These are phyloP conservation scores for Norana najaformis DNA, from an alignment of 2,888 invertebrate species.

Conservation along the genomic window DNA sequence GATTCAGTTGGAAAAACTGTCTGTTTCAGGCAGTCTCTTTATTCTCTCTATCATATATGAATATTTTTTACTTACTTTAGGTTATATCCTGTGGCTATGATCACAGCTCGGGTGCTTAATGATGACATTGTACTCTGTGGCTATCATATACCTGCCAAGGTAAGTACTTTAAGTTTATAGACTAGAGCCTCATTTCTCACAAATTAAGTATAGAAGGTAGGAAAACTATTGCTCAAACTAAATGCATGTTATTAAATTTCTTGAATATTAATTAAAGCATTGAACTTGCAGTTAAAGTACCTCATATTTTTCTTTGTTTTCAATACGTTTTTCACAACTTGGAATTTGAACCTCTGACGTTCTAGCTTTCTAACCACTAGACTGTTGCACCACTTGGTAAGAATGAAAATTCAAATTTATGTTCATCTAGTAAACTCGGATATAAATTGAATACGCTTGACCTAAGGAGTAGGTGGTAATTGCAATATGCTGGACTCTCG, in stretches of 20 bases:
- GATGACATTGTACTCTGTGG: constrained; percentile 41
- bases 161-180: constrained; percentile 8
- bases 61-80: constrained; percentile 30
- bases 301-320: too few relatives aligned
- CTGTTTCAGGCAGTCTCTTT: background rate
- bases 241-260: background rate
- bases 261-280: background rate
- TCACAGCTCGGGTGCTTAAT: constrained; percentile 30
- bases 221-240: background rate
- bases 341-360: too few relatives aligned
- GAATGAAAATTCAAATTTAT: too few relatives aligned
- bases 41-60: background rate
- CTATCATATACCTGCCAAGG: constrained; percentile 35
- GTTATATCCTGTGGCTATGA: constrained; percentile 40
- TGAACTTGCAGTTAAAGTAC: background rate
- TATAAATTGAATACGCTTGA: background rate
- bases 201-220: too few relatives aligned
- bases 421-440: background rate
- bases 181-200: background rate
- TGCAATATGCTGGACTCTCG: background rate
- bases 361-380: too few relatives aligned
- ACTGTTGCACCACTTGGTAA: too few relatives aligned
- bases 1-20: background rate
- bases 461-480: background rate
- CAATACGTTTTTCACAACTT: too few relatives aligned